Evolutionary conservation across 92 coral and sea anemone genomes (phyloP).

Genomic region (Actinernus sp.): DNA sequence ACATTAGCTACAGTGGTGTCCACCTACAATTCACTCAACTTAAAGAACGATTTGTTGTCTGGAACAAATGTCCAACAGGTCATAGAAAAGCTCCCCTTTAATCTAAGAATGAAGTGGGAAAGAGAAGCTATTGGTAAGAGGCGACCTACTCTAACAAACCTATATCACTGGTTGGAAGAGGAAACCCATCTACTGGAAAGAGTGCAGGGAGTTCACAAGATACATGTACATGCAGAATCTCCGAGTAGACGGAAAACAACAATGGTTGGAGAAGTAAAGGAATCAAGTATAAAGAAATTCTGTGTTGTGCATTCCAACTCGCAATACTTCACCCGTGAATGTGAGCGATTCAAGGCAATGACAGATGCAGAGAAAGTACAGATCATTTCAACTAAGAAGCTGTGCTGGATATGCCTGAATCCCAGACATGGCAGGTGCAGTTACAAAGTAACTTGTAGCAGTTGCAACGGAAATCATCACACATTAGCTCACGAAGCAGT

Average conservation of each 20-base stretch:
- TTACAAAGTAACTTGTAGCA: not conserved
- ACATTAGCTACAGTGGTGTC: conserved; percentile 5
- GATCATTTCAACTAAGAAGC: not conserved
- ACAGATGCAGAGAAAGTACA: not conserved
- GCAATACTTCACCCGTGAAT: not conserved
- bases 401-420: conserved; percentile 8
- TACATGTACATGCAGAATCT: too few relatives aligned
- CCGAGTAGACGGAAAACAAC: not conserved
- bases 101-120: conserved; percentile 5
- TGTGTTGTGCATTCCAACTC: not conserved
- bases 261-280: not conserved
- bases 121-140: not conserved
- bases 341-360: conserved; percentile 1
- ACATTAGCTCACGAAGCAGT: conserved; percentile 6
- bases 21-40: conserved; percentile 4
- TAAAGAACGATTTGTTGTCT: not conserved
- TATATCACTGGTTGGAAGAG: not conserved
- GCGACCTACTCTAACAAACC: too few relatives aligned
- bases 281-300: not conserved
- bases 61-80: conserved; percentile 1
- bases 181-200: not conserved
- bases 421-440: conserved; percentile 6
- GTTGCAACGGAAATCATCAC: not conserved
- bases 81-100: not conserved
- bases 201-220: too few relatives aligned